phyloP scores from a whole-genome alignment of 30 jellyfish, hydroid and myxozoan genomes.

The Turritopsis rubra region DNA sequence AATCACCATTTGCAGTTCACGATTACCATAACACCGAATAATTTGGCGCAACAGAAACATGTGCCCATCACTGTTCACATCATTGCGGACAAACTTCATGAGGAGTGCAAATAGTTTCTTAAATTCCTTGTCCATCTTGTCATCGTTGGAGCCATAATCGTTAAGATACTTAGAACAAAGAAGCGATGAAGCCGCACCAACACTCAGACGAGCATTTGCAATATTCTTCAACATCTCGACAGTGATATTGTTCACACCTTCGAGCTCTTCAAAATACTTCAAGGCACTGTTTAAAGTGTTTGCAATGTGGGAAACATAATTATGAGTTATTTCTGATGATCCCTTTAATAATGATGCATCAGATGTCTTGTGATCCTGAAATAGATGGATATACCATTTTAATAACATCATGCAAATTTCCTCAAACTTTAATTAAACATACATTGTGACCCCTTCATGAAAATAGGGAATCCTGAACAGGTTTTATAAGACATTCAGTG shows the following conservation, averaged over 20 bases:
- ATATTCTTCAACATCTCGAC: background rate
- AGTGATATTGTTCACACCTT: background rate
- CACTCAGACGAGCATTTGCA: conserved; percentile 5
- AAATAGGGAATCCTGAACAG: too few species aligned
- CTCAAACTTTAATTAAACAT: too few species aligned
- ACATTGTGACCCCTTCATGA: too few species aligned
- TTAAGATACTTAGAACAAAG: background rate
- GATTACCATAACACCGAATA: conserved; percentile 15
- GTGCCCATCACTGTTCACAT: conserved; percentile 9
- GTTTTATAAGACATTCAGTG: too few species aligned
- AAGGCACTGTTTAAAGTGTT: background rate
- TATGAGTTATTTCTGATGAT: background rate
- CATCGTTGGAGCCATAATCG: background rate
- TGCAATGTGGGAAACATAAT: background rate
- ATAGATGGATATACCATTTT: background rate
- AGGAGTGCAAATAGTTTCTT: conserved; percentile 1
- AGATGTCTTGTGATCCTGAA: conserved; percentile 1
- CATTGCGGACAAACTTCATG: conserved; percentile 1
- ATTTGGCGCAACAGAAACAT: conserved; percentile 16
- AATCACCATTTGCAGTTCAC: background rate
- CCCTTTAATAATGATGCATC: background rate
- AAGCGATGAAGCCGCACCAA: background rate
- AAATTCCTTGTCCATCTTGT: background rate
- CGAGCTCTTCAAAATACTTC: background rate
- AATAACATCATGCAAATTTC: too few species aligned